Evolutionary conservation across 2,888 invertebrate genomes (phyloP).

Genomic region (Sarcophaga carnaria): DNA sequence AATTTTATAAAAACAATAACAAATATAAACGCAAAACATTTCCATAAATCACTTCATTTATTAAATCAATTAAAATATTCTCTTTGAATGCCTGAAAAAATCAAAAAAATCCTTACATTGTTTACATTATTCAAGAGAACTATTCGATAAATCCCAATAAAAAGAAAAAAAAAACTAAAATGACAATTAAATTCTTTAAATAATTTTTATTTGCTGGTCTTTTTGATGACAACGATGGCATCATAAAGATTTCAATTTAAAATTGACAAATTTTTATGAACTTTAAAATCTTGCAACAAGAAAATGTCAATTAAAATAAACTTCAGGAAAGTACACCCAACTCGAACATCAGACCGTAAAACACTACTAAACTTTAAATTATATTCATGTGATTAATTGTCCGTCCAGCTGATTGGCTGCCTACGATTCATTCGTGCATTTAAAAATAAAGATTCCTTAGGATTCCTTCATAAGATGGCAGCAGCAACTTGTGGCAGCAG

Average conservation of each 20-base stretch:
- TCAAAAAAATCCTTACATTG: not conserved
- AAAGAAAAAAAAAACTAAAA: constrained; percentile 42
- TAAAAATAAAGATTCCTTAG: constrained; percentile 14
- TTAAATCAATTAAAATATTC: constrained; percentile 45
- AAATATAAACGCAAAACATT: constrained; percentile 8
- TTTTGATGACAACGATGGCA: not conserved
- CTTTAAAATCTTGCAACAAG: constrained; percentile 37
- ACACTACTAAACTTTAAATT: constrained; percentile 58
- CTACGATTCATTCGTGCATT: not conserved
- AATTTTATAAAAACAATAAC: not conserved
- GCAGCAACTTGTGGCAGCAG: not conserved
- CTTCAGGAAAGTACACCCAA: constrained; percentile 43
- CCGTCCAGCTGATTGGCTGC: not conserved
- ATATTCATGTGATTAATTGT: constrained; percentile 28
- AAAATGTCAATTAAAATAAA: constrained; percentile 67
- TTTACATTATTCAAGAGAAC: constrained; percentile 35
- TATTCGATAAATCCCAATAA: constrained; percentile 68
- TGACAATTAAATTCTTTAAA: constrained; percentile 60
- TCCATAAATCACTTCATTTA: constrained; percentile 57
- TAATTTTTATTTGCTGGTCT: constrained; percentile 24
- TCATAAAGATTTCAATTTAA: constrained; percentile 74
- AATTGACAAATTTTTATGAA: constrained; percentile 78
- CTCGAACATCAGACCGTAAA: constrained; percentile 39
- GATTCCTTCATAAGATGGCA: not conserved
- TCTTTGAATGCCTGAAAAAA: not conserved